Base-by-base conservation (phyloP, 2,888 invertebrate species). In the Prosopocoilus inquinatus region DNA sequence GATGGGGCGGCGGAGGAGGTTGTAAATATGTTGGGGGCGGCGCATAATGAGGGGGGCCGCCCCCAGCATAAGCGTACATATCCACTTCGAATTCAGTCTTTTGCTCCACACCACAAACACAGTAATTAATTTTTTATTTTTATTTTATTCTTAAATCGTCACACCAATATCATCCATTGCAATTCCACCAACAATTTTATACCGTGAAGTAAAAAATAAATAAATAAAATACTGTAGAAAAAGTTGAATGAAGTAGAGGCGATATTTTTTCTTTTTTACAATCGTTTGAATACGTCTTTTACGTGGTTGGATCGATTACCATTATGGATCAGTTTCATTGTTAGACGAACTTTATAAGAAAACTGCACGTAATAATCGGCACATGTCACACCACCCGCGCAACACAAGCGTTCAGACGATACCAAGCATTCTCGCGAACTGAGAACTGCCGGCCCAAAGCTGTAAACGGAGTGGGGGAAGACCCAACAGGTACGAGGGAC, bases 61-160 rank as follows among this genome's bases (percentile, higher is more conserved):
- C 77, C 70, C 76, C 77, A 60, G 78, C 78, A 67, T 78, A 79
- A 64, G 79, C 75, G 75, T 79, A 79, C 79, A 80, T 79, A 69
- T 71, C 68, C 67, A 70, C 70, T 66, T 64, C 60, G 59, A 61
- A 57, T 60, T 62, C 65, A 67, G 57, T 59, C 48, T 41, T 41
- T 41, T 16, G 16, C 41, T 16, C 15, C 41, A 9, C 16, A 11
- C 16, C 16, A 41, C 13, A 41, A 41, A 13, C 41, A 41, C 41
- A 41, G 16, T 41, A 28, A 20, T 28, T 28, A 1, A 28, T 5
- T 7, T 28, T 28, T 3, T 16, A 16, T 16, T 28, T 20, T 20
- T n/a, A n/a, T n/a, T n/a, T n/a, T n/a, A n/a, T n/a, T 28, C 7
- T 28, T 28, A 28, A 3, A 28, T 28, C 20, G 20, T 28, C 20